These are phyloP conservation scores for Schizopygopsis pylzovi DNA, from an alignment of 2,797 vertebrate species.

Conservation along the genomic window DNA sequence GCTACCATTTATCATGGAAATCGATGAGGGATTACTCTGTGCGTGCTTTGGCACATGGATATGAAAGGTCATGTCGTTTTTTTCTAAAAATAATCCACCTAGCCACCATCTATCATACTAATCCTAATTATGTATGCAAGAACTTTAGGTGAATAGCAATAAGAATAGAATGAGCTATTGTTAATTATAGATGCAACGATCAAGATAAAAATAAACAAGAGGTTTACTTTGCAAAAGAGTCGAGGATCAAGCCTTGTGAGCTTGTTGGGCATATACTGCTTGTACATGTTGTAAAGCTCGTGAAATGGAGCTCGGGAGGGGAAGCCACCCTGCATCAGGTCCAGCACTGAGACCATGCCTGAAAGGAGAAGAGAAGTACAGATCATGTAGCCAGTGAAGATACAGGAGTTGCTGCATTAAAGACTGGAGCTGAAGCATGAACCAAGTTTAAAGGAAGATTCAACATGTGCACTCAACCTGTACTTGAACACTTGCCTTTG, in stretches of 20 bases:
- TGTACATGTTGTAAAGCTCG: constrained; percentile 99
- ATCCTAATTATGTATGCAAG: constrained; percentile 17
- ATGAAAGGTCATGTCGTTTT: neutral
- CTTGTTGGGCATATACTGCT: constrained; percentile 94
- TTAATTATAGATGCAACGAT: constrained; percentile 17
- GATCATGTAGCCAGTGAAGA: neutral
- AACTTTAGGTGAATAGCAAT: constrained; percentile 16
- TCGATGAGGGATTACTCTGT: constrained; percentile 24
- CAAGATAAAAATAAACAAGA: neutral
- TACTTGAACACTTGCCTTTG: neutral
- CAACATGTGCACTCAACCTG: neutral
- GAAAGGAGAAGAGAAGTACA: constrained; percentile 42
- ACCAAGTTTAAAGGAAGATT: constrained; percentile 2
- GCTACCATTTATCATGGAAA: constrained; percentile 24
- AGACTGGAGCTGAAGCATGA: constrained; percentile 6
- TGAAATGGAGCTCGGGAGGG: constrained; percentile 97
- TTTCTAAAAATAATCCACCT: constrained; percentile 5
- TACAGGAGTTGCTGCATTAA: neutral
- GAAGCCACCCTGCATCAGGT: constrained; percentile 98
- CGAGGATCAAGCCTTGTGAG: constrained; percentile 92
- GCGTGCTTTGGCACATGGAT: neutral
- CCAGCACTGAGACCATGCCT: constrained; percentile 99
- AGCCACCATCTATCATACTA: constrained; percentile 6
- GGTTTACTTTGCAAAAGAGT: constrained; percentile 94
- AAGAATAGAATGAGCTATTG: constrained; percentile 23